Conservation (phyloP, 2,888 invertebrate genomes). For the Cyclophora punctaria region DNA sequence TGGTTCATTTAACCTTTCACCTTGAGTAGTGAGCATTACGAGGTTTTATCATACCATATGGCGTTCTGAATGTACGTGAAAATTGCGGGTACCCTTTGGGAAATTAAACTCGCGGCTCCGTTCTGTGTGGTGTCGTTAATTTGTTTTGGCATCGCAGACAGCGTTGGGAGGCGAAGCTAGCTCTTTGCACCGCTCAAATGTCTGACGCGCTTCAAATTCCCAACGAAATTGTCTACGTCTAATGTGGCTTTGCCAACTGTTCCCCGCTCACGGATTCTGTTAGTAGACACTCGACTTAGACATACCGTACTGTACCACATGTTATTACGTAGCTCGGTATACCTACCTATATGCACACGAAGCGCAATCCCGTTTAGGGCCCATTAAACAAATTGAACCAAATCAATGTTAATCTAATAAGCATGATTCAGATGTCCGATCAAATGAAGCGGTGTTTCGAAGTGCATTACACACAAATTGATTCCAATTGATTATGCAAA, state of each 20-base stretch:
- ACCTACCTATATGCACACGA: neutral
- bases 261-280: slow-evolving; percentile 15
- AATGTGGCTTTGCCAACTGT: slow-evolving; percentile 17
- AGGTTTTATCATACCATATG: slow-evolving; percentile 32
- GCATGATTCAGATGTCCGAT: slow-evolving; percentile 9
- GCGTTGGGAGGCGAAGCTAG: slow-evolving; percentile 19
- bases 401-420: slow-evolving; percentile 10
- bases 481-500: neutral
- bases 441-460: slow-evolving; percentile 7
- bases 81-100: slow-evolving; percentile 55
- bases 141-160: slow-evolving; percentile 48
- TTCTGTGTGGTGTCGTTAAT: slow-evolving; percentile 53
- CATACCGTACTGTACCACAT: slow-evolving; percentile 7
- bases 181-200: slow-evolving; percentile 21
- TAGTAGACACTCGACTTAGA: slow-evolving; percentile 10
- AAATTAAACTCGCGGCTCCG: slow-evolving; percentile 58
- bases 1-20: slow-evolving; percentile 24
- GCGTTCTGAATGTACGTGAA: slow-evolving; percentile 33
- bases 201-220: slow-evolving; percentile 17
- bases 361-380: slow-evolving; percentile 11
- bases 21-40: slow-evolving; percentile 19
- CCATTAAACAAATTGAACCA: slow-evolving; percentile 9
- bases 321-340: slow-evolving; percentile 3
- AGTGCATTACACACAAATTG: slow-evolving; percentile 8
- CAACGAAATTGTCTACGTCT: slow-evolving; percentile 21